Evolutionary conservation across 2,797 vertebrate genomes (phyloP).

Genomic region (Manis pentadactyla): DNA sequence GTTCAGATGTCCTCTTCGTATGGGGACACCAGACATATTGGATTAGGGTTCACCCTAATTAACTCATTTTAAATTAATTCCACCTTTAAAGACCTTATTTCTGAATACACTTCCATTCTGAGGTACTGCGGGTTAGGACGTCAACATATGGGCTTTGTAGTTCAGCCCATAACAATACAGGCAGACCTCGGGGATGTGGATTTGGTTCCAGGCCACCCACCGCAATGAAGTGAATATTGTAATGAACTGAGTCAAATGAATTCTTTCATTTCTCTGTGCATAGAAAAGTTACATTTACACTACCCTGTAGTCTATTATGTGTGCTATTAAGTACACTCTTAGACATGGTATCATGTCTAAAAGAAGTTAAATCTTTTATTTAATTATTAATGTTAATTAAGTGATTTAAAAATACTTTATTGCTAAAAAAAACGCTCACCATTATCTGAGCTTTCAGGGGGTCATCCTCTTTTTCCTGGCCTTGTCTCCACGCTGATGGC

Average conservation of each 20-base stretch:
- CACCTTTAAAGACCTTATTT: background rate
- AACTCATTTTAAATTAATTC: background rate
- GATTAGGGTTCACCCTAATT: background rate
- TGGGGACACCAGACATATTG: background rate
- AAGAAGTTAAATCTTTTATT: background rate
- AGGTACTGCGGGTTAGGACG: background rate
- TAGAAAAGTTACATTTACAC: background rate
- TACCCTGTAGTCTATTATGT: background rate
- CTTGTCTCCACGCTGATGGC: background rate
- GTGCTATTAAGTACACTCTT: too few relatives aligned
- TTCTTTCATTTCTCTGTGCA: background rate
- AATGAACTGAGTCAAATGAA: background rate
- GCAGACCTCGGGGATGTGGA: background rate
- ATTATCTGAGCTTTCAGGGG: background rate
- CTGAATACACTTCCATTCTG: background rate
- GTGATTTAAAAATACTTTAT: too few relatives aligned
- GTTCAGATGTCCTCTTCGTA: background rate
- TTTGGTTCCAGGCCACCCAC: background rate
- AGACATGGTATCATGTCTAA: too few relatives aligned
- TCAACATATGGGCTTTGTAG: background rate
- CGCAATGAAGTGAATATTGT: background rate
- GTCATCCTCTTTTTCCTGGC: background rate
- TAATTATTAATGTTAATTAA: too few relatives aligned
- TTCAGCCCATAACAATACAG: background rate
- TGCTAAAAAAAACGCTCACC: background rate